These are phyloP conservation scores for Taeniopygia guttata DNA, from an alignment of 2,797 vertebrate genomes.

Conservation along the genomic window DNA sequence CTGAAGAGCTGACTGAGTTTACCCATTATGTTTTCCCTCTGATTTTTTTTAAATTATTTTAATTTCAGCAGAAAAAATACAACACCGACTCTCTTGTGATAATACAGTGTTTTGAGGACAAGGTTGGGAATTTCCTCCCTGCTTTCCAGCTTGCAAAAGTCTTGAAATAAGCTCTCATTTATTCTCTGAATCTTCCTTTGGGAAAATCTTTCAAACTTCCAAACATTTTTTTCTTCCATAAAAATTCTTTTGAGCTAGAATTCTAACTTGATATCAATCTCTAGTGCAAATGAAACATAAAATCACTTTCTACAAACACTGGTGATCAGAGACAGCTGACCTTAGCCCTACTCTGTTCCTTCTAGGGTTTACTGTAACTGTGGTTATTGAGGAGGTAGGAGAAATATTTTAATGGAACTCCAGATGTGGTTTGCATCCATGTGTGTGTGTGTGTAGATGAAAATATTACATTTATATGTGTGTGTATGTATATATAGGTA, in stretches of 20 bases:
- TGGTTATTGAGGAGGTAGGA: background rate
- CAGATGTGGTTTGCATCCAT: background rate
- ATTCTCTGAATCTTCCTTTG: background rate
- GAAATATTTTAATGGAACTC: slow-evolving; percentile 21
- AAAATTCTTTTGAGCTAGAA: background rate
- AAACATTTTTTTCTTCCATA: background rate
- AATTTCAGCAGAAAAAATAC: background rate
- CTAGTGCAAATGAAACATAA: background rate
- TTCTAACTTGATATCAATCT: background rate
- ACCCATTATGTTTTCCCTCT: background rate
- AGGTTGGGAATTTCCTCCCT: background rate
- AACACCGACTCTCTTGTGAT: background rate
- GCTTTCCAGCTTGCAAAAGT: background rate
- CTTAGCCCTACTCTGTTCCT: background rate
- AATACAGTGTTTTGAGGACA: background rate
- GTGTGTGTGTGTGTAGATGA: background rate
- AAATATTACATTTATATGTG: background rate
- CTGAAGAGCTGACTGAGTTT: background rate
- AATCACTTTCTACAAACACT: background rate
- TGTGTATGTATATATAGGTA: background rate
- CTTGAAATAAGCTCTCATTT: background rate
- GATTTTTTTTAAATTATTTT: background rate
- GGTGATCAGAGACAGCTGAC: background rate
- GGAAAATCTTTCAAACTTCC: background rate
- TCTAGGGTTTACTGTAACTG: background rate